These are phyloP conservation scores for Ctenopoma kingsleyae DNA, from an alignment of 2,797 vertebrate genomes.

Conservation along the genomic window DNA sequence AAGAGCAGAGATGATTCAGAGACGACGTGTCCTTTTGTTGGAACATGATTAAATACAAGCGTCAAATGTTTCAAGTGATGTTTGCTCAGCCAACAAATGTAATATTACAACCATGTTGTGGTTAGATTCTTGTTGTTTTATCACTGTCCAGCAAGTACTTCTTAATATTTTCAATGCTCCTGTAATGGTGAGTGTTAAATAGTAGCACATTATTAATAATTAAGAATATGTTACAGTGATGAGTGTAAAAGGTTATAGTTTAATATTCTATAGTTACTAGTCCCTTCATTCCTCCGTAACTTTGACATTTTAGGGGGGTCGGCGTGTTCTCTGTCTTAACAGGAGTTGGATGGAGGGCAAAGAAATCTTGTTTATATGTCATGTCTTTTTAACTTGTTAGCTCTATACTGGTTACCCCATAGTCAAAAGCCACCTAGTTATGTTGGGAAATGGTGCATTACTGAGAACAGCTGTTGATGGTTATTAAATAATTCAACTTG, in stretches of 20 bases:
- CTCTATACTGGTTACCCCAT: neutral
- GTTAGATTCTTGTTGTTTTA: neutral
- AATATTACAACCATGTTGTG: neutral
- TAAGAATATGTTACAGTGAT: neutral
- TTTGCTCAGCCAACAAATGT: neutral
- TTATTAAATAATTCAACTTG: too few relatives aligned
- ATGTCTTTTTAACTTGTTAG: neutral
- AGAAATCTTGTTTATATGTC: too few relatives aligned
- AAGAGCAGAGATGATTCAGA: neutral
- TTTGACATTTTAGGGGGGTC: neutral
- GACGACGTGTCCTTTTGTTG: conserved; percentile 10
- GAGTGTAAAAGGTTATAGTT: neutral
- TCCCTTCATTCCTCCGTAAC: neutral
- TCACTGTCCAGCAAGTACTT: neutral
- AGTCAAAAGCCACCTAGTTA: neutral
- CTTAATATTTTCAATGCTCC: too few relatives aligned
- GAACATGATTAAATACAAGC: neutral
- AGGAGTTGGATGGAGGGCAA: too few relatives aligned
- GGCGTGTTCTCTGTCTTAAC: neutral
- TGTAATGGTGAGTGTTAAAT: too few relatives aligned
- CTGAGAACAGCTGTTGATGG: neutral
- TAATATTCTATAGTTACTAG: neutral
- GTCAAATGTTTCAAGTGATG: neutral
- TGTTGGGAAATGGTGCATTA: too few relatives aligned
- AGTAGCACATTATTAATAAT: neutral